phyloP scores from a whole-genome alignment of 2,113 vertebrate genomes.

The Struthio camelus region DNA sequence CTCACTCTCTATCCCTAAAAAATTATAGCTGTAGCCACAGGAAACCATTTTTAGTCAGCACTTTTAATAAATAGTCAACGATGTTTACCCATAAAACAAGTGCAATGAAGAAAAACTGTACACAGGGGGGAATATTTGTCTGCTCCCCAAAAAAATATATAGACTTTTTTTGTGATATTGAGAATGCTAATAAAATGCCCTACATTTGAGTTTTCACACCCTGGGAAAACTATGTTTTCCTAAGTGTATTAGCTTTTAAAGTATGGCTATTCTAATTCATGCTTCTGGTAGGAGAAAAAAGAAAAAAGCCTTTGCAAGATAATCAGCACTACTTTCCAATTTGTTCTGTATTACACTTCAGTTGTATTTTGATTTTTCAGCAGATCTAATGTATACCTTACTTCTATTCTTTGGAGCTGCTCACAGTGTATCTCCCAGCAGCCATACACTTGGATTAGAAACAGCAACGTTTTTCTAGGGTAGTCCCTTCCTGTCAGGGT shows the following conservation, averaged over 20 bases:
- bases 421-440: background rate
- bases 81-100: background rate
- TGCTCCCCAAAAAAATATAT: background rate
- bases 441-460: background rate
- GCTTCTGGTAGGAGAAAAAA: background rate
- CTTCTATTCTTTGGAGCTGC: background rate
- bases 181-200: background rate
- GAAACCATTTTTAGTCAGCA: background rate
- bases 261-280: background rate
- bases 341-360: background rate
- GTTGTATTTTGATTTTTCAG: background rate
- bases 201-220: background rate
- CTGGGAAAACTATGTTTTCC: background rate
- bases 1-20: background rate
- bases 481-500: background rate
- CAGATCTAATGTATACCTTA: background rate
- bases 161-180: background rate
- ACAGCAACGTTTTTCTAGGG: background rate
- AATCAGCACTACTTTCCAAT: background rate
- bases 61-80: background rate
- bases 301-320: background rate
- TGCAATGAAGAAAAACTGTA: background rate
- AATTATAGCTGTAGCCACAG: background rate
- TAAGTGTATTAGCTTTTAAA: background rate
- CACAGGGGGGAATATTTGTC: background rate